A percentile compares a stretch with the other conserved stretches of the same genome.
Evolutionary conservation across 2,888 invertebrate species (phyloP).

Genomic region (Himalopsyche anomala): DNA sequence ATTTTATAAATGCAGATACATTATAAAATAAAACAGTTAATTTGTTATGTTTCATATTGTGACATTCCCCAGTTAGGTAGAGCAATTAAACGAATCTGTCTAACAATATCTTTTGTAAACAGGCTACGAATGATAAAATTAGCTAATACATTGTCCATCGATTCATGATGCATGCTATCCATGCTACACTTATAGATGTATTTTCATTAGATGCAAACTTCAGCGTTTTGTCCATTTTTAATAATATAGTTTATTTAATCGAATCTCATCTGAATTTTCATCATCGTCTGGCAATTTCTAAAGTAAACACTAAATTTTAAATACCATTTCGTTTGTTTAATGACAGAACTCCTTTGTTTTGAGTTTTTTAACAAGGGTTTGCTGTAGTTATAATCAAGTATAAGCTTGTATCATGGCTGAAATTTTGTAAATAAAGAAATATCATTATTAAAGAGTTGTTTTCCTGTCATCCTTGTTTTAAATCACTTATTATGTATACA

Average conservation of each 20-base stretch:
- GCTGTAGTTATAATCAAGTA: constrained; percentile 13
- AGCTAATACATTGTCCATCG: too few species aligned
- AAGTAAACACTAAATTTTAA: neutral
- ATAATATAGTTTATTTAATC: neutral
- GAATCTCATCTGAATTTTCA: constrained; percentile 15
- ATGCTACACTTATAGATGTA: too few species aligned
- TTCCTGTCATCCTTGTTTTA: neutral
- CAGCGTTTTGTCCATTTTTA: too few species aligned
- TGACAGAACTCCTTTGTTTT: neutral
- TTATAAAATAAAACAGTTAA: constrained; percentile 38
- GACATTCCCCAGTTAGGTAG: neutral
- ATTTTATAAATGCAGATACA: constrained; percentile 59
- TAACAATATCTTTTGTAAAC: too few species aligned
- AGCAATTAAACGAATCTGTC: neutral
- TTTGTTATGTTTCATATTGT: neutral
- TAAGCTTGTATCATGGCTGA: constrained; percentile 39
- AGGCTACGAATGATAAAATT: too few species aligned
- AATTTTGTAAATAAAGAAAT: constrained; percentile 46
- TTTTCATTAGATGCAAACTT: too few species aligned
- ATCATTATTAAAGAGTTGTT: constrained; percentile 16
- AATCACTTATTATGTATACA: too few species aligned
- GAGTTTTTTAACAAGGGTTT: constrained; percentile 3
- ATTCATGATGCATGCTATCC: too few species aligned
- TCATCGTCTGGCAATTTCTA: neutral
- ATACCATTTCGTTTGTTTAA: neutral